These are phyloP conservation scores for Caerostris extrusa DNA, from an alignment of 1,140 invertebrate genomes.

Conservation along the genomic window DNA sequence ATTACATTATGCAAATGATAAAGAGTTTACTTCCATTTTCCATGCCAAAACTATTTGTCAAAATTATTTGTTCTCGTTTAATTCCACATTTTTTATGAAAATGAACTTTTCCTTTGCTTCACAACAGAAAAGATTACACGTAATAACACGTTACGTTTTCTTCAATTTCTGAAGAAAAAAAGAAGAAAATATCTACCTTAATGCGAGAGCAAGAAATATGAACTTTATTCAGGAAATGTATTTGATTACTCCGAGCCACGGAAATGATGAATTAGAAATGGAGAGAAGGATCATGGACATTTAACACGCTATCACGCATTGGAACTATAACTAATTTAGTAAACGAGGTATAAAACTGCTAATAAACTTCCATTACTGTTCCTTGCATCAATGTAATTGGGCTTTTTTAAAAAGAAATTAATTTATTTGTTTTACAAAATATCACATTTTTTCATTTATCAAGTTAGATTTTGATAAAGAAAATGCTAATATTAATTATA, in stretches of 20 bases:
- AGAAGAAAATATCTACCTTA: background rate
- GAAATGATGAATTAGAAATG: background rate
- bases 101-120: background rate
- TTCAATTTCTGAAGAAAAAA: background rate
- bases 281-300: background rate
- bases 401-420: too few relatives aligned
- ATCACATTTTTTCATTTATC: too few relatives aligned
- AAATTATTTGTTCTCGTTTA: too few relatives aligned
- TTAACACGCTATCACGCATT: background rate
- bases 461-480: too few relatives aligned
- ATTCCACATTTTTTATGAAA: background rate
- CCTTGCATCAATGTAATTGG: too few relatives aligned
- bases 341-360: background rate
- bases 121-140: background rate
- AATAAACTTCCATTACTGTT: background rate
- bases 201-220: background rate
- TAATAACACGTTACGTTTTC: background rate
- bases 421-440: too few relatives aligned
- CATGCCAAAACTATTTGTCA: too few relatives aligned
- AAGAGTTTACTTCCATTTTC: too few relatives aligned
- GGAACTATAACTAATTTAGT: background rate
- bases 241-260: background rate
- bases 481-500: too few relatives aligned
- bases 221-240: conserved; percentile 4
- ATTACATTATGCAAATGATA: too few relatives aligned